Evolutionary conservation across 2,888 invertebrate genomes (phyloP).

Genomic region (Cheilosia vernalis): DNA sequence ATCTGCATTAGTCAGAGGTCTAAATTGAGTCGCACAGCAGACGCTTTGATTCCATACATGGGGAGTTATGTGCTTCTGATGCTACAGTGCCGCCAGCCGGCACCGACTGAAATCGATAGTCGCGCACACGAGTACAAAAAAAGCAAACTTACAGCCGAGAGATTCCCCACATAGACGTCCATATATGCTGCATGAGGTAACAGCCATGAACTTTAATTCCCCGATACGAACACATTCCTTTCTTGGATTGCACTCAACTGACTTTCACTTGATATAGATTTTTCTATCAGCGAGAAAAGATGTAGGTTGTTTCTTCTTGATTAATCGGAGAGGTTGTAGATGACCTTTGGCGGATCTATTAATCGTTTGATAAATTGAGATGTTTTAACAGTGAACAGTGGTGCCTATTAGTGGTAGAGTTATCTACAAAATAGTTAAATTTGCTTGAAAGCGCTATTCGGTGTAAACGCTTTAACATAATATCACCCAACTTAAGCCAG

Average conservation of each 20-base stretch:
- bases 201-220: conserved; percentile 67
- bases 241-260: conserved; percentile 1
- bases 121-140: background rate
- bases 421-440: no score
- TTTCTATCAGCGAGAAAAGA: conserved; percentile 8
- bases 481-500: no score
- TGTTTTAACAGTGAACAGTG: conserved; percentile 34
- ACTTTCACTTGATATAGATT: conserved; percentile 67
- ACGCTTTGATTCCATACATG: conserved; percentile 53
- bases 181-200: conserved; percentile 36
- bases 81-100: background rate
- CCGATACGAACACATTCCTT: conserved; percentile 32
- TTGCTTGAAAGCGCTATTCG: no score
- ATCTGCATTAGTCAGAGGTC: conserved; percentile 49
- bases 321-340: conserved; percentile 39
- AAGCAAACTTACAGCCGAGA: background rate
- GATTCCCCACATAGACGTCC: background rate
- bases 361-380: conserved; percentile 39
- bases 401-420: conserved; percentile 7
- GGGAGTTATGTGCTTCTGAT: background rate
- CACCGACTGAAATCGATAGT: conserved; percentile 12
- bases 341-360: conserved; percentile 48
- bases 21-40: conserved; percentile 41
- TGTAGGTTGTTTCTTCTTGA: background rate
- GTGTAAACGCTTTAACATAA: no score